Evolutionary conservation across 2,113 vertebrate genomes (phyloP).

Genomic region (Rhegmatorhina hoffmannsi): DNA sequence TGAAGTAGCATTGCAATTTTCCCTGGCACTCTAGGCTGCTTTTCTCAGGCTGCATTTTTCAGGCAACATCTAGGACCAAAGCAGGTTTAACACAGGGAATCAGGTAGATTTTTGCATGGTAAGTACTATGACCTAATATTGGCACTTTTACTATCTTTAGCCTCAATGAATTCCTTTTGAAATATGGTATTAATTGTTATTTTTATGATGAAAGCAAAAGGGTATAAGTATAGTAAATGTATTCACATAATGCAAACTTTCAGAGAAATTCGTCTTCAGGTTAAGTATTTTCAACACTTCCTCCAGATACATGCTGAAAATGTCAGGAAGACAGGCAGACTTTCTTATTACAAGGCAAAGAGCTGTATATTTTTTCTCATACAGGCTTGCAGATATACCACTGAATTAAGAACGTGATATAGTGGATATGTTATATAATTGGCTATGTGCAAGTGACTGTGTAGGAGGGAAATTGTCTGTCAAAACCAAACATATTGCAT

Average conservation of each 20-base stretch:
- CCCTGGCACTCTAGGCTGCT: neutral
- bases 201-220: neutral
- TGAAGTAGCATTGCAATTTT: neutral
- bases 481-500: neutral
- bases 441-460: neutral
- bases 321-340: neutral
- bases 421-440: neutral
- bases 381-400: neutral
- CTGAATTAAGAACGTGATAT: neutral
- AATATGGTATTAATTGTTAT: neutral
- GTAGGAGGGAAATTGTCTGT: conserved; percentile 27
- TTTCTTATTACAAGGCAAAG: neutral
- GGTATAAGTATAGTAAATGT: neutral
- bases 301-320: neutral
- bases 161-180: neutral
- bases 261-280: neutral
- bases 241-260: neutral
- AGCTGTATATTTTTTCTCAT: neutral
- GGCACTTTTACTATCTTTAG: neutral
- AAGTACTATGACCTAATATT: neutral
- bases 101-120: neutral
- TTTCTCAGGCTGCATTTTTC: neutral
- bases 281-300: neutral
- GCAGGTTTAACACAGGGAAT: neutral
- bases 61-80: neutral